Base-by-base conservation (phyloP, 2,113 vertebrate species). In the Tyrannus savana region DNA sequence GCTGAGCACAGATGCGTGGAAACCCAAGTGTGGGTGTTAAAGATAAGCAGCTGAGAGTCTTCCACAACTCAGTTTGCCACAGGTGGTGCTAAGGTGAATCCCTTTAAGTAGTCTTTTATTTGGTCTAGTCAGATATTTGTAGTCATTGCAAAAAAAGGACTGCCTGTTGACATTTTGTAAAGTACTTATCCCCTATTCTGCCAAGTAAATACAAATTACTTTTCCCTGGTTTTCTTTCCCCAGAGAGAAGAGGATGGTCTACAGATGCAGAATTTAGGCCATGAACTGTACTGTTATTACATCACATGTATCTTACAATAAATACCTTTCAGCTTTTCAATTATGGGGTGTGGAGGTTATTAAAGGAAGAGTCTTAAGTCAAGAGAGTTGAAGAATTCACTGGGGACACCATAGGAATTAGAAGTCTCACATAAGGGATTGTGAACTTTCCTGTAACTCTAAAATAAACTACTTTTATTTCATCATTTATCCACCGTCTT, bases 371-470 rank as follows among this genome's bases (percentile, higher is more conserved):
- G 6, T 16, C 17, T 17, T 13, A 44, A 46, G 15, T 13, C 19
- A 85, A 4, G 14, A 11, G 11, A 78, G 11, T 17, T 63, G 12
- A 4, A 63, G 13, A 31, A 44, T 66, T 52, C 31, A 8, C 11
- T 58, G 21, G 6, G 33, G n/a, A 6, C 25, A 42, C 5, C 0
- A 0, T 10, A 47, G 17, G 17, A 63, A 7, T n/a, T 25, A 37
- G 19, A 13, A 69, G 2, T 5, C 24, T 91, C 9, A 37, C 8
- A 28, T 27, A 39, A 67, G 3, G 8, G 21, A 72, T 15, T 50
- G 1, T 30, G 21, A 60, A 52, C 2, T 78, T 52, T 7, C 15
- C 4, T 89, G 6, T 1, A 76, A 27, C 4, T 73, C 30, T n/a
- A 23, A 71, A 71, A 77, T 44, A 1, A 69, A 58, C 4, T 58